Evolutionary conservation across 1,140 invertebrate species (phyloP), one percentile per base, ranked within the genome.

Genomic region (Bradynema listronoti): DNA sequence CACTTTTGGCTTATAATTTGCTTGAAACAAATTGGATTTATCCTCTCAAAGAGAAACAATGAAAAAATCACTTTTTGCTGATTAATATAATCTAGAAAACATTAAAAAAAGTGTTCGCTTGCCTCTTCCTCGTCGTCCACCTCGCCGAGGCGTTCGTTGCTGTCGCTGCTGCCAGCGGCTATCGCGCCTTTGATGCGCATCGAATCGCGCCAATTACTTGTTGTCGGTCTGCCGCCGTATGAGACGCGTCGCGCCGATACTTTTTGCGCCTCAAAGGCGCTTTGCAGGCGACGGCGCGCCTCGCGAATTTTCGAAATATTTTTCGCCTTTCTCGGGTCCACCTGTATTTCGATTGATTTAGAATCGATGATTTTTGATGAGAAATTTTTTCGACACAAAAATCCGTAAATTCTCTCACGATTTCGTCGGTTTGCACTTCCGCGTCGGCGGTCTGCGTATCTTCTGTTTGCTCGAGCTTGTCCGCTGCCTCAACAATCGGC

Each of bases 401-500:
- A 24, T 55, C 56, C 56, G 34, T 55, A 50, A 65, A 65, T 62
- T 42, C 19, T 24, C 30, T 25, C 29, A 63, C 42, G 30, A 50
- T 50, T 32, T 73, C 67, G 27, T 70, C 68, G 25, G 50, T 74
- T 45, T 69, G 71, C 9, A 34, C 30, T 46, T 76, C 68, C 11
- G 43, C 53, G 7, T 60, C 59, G 9, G 47, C 50, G 27, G 68
- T 50, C 9, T 76, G 74, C 11, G 68, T 65, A 30, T 63, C 30
- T 11, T 65, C 68, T 27, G 74, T 77, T 61, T 77, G 76, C 32
- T 73, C 59, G 14, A 72, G 43, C 9, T 66, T 49, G 46, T 77
- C 74, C 46, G 69, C 71, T 2, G 71, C 69, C 52, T 68, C 66
- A n/a, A n/a, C n/a, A n/a, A n/a, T n/a, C n/a, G n/a, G n/a, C n/a